These are phyloP conservation scores for Toxostoma redivivum DNA, from an alignment of 2,113 vertebrate species.

Conservation along the genomic window DNA sequence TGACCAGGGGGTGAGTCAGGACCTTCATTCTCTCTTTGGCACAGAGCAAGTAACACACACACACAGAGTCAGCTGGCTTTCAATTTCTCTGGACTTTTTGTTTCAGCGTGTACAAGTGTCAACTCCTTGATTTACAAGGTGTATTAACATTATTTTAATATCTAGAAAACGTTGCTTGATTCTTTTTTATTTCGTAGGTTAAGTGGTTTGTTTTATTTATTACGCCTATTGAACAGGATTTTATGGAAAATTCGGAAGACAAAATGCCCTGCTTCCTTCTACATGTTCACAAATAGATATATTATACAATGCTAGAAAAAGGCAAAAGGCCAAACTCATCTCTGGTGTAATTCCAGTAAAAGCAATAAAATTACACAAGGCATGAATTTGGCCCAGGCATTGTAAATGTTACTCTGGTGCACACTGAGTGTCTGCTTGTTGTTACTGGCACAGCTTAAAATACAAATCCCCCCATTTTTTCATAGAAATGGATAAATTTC, in stretches of 20 bases:
- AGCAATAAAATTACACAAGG: constrained; percentile 67
- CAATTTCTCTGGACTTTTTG: constrained; percentile 40
- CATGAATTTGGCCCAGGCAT: constrained; percentile 66
- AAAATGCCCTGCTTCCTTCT: constrained; percentile 21
- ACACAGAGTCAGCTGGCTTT: constrained; percentile 8
- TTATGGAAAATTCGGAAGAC: constrained; percentile 36
- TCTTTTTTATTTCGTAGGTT: constrained; percentile 34
- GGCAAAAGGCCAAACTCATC: constrained; percentile 52
- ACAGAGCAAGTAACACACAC: background rate
- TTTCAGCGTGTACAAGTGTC: constrained; percentile 40
- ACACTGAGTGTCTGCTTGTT: constrained; percentile 47
- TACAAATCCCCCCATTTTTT: background rate
- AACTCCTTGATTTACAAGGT: constrained; percentile 7
- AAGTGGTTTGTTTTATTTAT: constrained; percentile 39
- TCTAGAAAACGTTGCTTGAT: background rate
- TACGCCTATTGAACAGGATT: constrained; percentile 20
- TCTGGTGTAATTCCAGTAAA: constrained; percentile 66
- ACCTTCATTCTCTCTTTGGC: constrained; percentile 41
- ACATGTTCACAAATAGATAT: constrained; percentile 42
- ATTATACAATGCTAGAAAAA: constrained; percentile 60
- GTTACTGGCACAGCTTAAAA: constrained; percentile 34
- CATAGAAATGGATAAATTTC: constrained; percentile 7
- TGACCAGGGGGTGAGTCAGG: constrained; percentile 36
- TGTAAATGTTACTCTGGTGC: constrained; percentile 66
- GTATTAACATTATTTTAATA: constrained; percentile 54